Evolutionary conservation across 2,797 vertebrate species (phyloP), one percentile per base, ranked within the genome.

Genomic region (Amblyopsis hoosieri): DNA sequence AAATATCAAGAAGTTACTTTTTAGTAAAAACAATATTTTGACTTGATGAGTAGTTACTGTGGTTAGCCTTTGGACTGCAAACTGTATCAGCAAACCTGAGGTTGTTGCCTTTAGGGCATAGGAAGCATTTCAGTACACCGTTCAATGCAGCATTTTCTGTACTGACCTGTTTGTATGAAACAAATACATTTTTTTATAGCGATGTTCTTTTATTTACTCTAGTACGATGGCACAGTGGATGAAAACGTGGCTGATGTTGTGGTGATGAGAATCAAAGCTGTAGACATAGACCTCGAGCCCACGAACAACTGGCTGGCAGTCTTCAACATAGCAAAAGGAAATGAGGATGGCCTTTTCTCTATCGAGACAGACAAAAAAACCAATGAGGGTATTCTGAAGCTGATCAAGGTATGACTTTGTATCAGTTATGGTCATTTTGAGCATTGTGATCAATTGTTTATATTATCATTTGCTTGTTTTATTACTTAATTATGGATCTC

Each of bases 321-420:
- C 10, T 98, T 96, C 49, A 72, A 72, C 0, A 94, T 98, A 52
- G 58, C 60, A 0, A 91, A 91, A 75, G 97, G 97, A 61, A 97
- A 98, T 1, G 95, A 97, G 78, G 85, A 64, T 0, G 75, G 87
- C 4, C 78, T 94, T 54, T 99, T 98, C 80, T 82, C 14, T 45
- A 95, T 99, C 69, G 86, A 94, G 80, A 96, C 95, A 12, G 94
- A 98, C 79, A 62, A 64, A 0, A 12, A 80, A 48, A 98, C 94
- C 23, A 99, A 99, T 49, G 95, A 96, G 84, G 97, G 97, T 9
- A 85, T 98, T 76, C 85, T 99, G 70, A 97, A 90, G 69, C 69
- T 98, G 73, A 76, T 96, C 54, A 98, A 99, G 94, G 97, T 99
- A 89, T 19, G 72, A 2, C 4, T 12, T 59, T 63, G 15, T 59